phyloP scores from a whole-genome alignment of 2,797 vertebrate species.

The Microctenopoma steveboyesi region DNA sequence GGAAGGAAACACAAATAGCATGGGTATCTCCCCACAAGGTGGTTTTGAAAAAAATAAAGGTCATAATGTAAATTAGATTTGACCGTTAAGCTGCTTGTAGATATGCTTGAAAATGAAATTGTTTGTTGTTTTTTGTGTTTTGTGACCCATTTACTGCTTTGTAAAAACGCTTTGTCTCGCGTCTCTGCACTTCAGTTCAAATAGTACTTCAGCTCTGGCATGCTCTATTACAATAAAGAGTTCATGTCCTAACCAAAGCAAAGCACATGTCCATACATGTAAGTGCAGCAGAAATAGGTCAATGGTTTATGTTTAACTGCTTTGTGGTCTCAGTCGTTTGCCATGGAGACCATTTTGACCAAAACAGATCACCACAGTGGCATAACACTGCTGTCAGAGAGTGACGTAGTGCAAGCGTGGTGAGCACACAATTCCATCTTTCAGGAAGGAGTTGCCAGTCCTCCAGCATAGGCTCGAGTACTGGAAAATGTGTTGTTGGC shows the following conservation, averaged over 20 bases:
- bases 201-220: slow-evolving; percentile 16
- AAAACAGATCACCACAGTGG: slow-evolving; percentile 71
- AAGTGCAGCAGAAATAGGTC: slow-evolving; percentile 64
- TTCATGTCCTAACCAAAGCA: slow-evolving; percentile 19
- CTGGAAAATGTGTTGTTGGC: slow-evolving; percentile 77
- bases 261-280: slow-evolving; percentile 37
- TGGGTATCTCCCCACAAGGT: too few species aligned
- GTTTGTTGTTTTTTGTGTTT: too few species aligned
- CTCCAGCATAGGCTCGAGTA: slow-evolving; percentile 53
- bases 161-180: too few species aligned
- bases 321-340: slow-evolving; percentile 71
- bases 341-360: slow-evolving; percentile 74
- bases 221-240: slow-evolving; percentile 1
- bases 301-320: slow-evolving; percentile 59
- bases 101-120: too few species aligned
- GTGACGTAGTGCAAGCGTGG: slow-evolving; percentile 61
- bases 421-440: slow-evolving; percentile 69
- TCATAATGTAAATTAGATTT: too few species aligned
- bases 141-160: too few species aligned
- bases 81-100: too few species aligned
- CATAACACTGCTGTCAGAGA: slow-evolving; percentile 59
- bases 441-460: slow-evolving; percentile 60
- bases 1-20: too few species aligned
- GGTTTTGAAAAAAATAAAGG: too few species aligned
- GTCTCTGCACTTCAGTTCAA: neutral